Evolutionary conservation across 2,888 invertebrate species (phyloP), one percentile per base, ranked within the genome.

Genomic region (Ligdia adustata): DNA sequence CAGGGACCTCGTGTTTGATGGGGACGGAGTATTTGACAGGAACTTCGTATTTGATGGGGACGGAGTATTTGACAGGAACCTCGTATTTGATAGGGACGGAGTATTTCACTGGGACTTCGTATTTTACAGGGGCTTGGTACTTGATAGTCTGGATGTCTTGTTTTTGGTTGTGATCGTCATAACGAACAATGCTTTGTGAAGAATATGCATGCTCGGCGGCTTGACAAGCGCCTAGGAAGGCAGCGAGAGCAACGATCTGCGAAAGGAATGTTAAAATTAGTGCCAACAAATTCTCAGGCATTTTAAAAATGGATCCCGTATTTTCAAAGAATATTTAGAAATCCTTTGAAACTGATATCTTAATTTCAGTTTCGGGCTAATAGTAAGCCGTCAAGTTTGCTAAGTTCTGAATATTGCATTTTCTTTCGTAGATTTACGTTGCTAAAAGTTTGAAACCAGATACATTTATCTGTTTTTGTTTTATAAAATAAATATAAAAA

Each of bases 181-280:
- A 65, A 13, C 50, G 67, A 2, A 63, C 60, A 24, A 70, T 65
- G 27, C 66, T 72, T 45, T 72, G 69, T 4, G 69, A 70, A 2
- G 70, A 72, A 41, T 66, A 66, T n/a, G 69, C 70, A 12, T 72
- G 68, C 24, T 73, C 65, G 0, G 33, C 57, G 2, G 68, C 66
- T n/a, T 64, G 47, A 41, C 64, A 64, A 27, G 60, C 57, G 62
- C 70, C 64, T 57, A 67, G 16, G 6, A 66, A 37, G 32, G 61
- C 64, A 9, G 60, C 41, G 9, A 73, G 22, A 57, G 63, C 61
- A 58, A 69, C 22, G 31, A 58, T 34, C 69, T 73, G 62, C 44
- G 15, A 54, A 52, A 6, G 15, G 40, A 46, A 43, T n/a, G n/a
- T n/a, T n/a, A n/a, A n/a, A 22, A n/a, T 22, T 1, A 18, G 6